Evolutionary conservation across 2,888 invertebrate species (phyloP).

Genomic region (Sialis lutaria): DNA sequence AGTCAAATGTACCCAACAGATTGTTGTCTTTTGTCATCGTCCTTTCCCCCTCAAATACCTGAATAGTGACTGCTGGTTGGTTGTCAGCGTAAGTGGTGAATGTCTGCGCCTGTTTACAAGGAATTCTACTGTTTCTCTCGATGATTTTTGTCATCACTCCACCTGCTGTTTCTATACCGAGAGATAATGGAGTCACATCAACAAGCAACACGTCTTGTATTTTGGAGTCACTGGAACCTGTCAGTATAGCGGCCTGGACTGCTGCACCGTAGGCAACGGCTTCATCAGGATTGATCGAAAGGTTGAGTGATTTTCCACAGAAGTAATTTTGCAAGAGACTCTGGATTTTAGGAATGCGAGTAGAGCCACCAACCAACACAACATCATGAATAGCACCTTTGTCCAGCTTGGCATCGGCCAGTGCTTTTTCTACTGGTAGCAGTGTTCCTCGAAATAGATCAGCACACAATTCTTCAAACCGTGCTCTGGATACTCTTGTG

Average conservation of each 20-base stretch:
- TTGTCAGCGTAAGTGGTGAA: conserved; percentile 72
- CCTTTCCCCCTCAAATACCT: conserved; percentile 43
- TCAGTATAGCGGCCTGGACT: conserved; percentile 54
- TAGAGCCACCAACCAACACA: conserved; percentile 68
- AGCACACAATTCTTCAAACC: conserved; percentile 59
- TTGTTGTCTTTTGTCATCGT: conserved; percentile 41
- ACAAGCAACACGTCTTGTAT: conserved; percentile 40
- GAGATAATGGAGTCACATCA: conserved; percentile 32
- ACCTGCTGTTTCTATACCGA: conserved; percentile 33
- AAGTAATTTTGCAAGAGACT: conserved; percentile 57
- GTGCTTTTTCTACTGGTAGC: conserved; percentile 60
- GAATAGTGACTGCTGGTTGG: conserved; percentile 56
- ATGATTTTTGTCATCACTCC: conserved; percentile 45
- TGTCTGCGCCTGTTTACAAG: conserved; percentile 51
- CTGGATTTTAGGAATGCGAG: conserved; percentile 66
- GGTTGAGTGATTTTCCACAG: conserved; percentile 50
- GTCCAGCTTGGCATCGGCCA: conserved; percentile 60
- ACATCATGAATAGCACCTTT: conserved; percentile 60
- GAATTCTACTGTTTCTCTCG: conserved; percentile 52
- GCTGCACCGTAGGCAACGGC: conserved; percentile 68
- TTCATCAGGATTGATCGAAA: conserved; percentile 66
- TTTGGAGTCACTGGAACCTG: conserved; percentile 38
- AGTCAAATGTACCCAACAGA: conserved; percentile 27
- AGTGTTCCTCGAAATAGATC: conserved; percentile 57
- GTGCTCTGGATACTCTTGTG: conserved; percentile 53